A percentile compares a stretch with the other conserved stretches of the same genome.
Conservation (phyloP, 2,797 vertebrate species). For the Oreochromis mossambicus region DNA sequence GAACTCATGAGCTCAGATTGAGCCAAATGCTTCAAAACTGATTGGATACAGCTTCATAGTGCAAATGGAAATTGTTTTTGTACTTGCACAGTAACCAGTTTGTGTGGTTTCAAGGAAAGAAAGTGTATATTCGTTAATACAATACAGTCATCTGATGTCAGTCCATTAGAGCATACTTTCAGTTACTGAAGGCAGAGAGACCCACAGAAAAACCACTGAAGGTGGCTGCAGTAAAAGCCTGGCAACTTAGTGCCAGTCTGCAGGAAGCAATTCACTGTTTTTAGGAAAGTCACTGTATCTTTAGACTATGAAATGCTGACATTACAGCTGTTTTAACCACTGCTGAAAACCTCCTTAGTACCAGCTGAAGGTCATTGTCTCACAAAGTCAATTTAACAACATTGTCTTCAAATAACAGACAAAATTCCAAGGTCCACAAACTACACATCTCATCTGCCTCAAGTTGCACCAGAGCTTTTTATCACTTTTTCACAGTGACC, state of each 20-base stretch:
- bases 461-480: neutral
- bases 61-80: neutral
- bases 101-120: neutral
- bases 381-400: neutral
- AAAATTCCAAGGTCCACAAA: neutral
- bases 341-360: neutral
- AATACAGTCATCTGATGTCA: neutral
- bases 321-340: neutral
- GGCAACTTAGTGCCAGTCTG: neutral
- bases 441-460: neutral
- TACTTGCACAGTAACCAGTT: neutral
- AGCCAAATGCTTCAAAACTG: neutral
- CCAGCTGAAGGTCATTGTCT: neutral
- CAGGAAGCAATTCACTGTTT: neutral
- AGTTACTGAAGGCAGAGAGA: neutral
- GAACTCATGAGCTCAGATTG: neutral
- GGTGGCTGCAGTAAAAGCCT: neutral
- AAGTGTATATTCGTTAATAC: fast-evolving
- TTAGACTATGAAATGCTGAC: neutral
- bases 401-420: neutral
- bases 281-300: neutral
- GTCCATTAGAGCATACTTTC: neutral
- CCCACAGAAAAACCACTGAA: neutral
- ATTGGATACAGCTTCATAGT: neutral
- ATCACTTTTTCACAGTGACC: neutral